Percentiles rank a stretch among this genome's conserved stretches.
Evolutionary conservation across 2,797 vertebrate species (phyloP).

Genomic region (Okamejei kenojei): DNA sequence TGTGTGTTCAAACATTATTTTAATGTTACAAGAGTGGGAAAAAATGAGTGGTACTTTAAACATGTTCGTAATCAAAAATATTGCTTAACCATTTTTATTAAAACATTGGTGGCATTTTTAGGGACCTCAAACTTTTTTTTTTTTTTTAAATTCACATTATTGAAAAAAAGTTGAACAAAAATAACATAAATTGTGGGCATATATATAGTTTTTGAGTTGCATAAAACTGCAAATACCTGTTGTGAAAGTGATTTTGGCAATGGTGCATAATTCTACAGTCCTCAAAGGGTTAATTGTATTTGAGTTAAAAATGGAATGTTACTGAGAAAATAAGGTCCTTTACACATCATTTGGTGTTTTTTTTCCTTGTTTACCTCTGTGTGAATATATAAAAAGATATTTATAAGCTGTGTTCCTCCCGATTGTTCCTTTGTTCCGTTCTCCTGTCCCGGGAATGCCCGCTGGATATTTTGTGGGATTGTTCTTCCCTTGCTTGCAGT

Average conservation of each 20-base stretch:
- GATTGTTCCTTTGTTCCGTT: conserved; percentile 49
- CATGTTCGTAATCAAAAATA: neutral
- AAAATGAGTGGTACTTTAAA: neutral
- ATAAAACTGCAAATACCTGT: neutral
- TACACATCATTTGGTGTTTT: conserved; percentile 39
- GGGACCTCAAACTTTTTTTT: neutral
- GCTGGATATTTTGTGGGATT: conserved; percentile 41
- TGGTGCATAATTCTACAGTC: conserved; percentile 34
- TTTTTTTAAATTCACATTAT: conserved; percentile 25
- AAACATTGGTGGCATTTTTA: neutral
- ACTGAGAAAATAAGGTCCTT: neutral
- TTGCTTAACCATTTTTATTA: neutral
- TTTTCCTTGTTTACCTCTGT: conserved; percentile 47
- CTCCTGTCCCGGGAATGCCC: conserved; percentile 40
- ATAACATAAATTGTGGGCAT: neutral
- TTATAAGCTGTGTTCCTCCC: neutral
- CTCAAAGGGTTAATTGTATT: conserved; percentile 27
- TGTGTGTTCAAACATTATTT: neutral
- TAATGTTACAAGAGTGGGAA: neutral
- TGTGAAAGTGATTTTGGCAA: neutral
- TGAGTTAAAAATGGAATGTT: neutral
- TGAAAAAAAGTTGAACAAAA: conserved; percentile 4
- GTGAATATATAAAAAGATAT: neutral
- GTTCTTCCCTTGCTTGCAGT: conserved; percentile 52
- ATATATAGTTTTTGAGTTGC: neutral